A percentile compares a stretch with the other conserved stretches of the same genome.
Conservation (phyloP, 2,113 vertebrate species). For the Pelusios castaneus region DNA sequence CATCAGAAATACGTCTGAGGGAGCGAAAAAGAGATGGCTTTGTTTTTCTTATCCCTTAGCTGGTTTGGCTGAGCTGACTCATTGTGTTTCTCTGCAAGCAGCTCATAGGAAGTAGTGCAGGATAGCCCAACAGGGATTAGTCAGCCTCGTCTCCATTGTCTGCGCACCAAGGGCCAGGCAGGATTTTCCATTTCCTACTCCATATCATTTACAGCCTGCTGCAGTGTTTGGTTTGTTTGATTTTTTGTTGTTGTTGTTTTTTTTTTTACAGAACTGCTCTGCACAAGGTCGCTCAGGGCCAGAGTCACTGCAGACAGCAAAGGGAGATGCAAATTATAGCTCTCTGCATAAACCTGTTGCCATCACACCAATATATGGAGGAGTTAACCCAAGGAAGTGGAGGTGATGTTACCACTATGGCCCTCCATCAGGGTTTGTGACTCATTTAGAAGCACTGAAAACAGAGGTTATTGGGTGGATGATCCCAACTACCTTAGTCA, state of each 20-base stretch:
- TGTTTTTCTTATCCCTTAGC: no score
- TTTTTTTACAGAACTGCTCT: neutral
- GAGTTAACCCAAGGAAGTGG: neutral
- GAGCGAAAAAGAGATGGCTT: accelerated
- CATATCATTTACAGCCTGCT: neutral
- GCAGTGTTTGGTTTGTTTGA: neutral
- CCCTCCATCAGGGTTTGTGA: neutral
- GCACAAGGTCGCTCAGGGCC: neutral
- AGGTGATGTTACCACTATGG: neutral
- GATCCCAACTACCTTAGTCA: neutral
- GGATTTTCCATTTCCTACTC: neutral
- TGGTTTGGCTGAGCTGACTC: neutral
- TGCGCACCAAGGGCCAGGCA: neutral
- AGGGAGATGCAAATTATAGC: neutral
- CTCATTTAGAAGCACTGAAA: neutral
- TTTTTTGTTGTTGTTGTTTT: no score
- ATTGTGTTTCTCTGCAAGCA: accelerated
- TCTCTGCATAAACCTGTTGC: neutral
- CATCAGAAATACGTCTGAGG: neutral
- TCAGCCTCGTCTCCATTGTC: neutral
- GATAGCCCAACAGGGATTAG: neutral
- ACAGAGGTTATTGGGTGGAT: neutral
- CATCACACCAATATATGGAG: neutral
- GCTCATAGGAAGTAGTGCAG: accelerated
- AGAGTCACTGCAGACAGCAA: neutral